These are phyloP conservation scores for Datnioides undecimradiatus DNA, from an alignment of 2,113 vertebrate species.

Conservation along the genomic window DNA sequence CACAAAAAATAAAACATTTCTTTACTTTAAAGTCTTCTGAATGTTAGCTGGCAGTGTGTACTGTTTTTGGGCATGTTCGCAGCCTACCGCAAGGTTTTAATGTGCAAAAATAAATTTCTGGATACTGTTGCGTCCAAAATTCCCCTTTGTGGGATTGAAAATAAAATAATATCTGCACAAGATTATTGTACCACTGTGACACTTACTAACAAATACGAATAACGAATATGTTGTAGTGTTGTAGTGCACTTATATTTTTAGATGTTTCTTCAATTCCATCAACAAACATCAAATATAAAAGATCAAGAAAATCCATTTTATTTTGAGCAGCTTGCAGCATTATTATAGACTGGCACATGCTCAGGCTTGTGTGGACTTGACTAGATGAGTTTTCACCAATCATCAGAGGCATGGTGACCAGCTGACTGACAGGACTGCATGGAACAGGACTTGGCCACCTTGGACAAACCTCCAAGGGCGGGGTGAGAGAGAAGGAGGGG, in stretches of 20 bases:
- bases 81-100: no score
- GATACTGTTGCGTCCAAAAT: neutral
- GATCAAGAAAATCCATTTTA: neutral
- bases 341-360: neutral
- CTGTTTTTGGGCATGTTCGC: neutral
- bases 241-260: neutral
- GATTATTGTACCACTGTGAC: neutral
- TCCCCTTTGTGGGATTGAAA: neutral
- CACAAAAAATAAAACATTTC: no score
- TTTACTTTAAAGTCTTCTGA: neutral
- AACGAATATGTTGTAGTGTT: no score
- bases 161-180: neutral
- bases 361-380: neutral
- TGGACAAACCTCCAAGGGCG: slow-evolving; percentile 5
- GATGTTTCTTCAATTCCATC: neutral
- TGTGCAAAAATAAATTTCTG: neutral
- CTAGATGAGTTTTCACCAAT: slow-evolving; percentile 14
- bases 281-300: neutral
- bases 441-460: slow-evolving; percentile 17
- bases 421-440: neutral
- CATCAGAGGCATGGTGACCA: neutral
- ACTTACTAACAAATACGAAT: no score
- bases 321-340: neutral
- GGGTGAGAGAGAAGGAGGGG: neutral
- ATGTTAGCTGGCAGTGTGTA: neutral